Base-by-base conservation (phyloP, 2,113 vertebrate genomes). In the Nannobrachium achirus region DNA sequence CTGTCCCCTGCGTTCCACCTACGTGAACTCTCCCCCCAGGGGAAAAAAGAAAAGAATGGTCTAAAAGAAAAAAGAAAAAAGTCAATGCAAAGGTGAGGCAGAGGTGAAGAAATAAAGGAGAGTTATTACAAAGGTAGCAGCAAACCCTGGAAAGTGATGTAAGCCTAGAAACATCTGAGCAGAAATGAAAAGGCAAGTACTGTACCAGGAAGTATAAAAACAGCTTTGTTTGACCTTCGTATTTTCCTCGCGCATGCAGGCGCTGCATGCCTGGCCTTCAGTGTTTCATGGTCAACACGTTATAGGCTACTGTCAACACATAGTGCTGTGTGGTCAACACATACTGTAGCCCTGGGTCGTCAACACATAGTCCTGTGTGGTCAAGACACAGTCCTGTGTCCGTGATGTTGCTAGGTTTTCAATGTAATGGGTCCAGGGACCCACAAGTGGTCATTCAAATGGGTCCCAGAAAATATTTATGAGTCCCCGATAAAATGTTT, bases 121-220 rank as follows among this genome's bases (percentile, higher is more conserved):
- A 66, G 73, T 50, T 39, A 46, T 53, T 68, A 15, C 51, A 70
- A 78, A 86, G 74, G 64, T 62, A 64, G 46, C 49, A 57, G 15
- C 0, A 15, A 68, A 19, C 63, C 69, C 14, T 25, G 55, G 25
- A 69, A 72, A 76, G 14, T n/a, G 33, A 71, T 53, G 39, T 14
- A 49, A 49, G 53, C 44, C 40, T 41, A 64, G 59, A 75, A 73
- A 13, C 13, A 56, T 1, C 13, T 6, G 13, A 14, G 2, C 11
- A 15, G n/a, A 14, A 49, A 49, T 49, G 2, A 49, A 14, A 13
- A 45, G 42, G 2, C 11, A 48, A 48, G n/a, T 48, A n/a, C n/a
- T 48, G 11, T 10, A 48, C 11, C 45, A 48, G 7, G 14, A 48
- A n/a, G 38, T 39, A n/a, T 15, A 7, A 33, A 56, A 11, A 6